Evolutionary conservation across 2,888 invertebrate genomes (phyloP).

Genomic region (Strigamia maritima): DNA sequence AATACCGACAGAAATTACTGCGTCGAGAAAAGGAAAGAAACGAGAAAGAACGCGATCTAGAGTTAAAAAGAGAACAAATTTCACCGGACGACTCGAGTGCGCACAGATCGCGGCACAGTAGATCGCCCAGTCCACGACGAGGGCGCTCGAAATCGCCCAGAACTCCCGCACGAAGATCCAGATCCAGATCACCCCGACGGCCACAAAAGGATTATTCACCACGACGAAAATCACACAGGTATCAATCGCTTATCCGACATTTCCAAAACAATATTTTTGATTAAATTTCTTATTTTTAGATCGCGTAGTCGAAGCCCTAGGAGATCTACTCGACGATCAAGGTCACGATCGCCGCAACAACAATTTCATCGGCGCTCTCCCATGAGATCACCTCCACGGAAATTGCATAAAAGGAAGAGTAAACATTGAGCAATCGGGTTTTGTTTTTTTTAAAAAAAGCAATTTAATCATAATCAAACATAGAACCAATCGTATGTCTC

Average conservation of each 20-base stretch:
- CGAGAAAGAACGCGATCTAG: constrained; percentile 38
- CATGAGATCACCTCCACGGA: constrained; percentile 40
- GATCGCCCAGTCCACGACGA: constrained; percentile 41
- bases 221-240: constrained; percentile 43
- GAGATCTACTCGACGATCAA: constrained; percentile 41
- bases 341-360: constrained; percentile 44
- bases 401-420: constrained; percentile 45
- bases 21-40: constrained; percentile 19
- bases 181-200: constrained; percentile 40
- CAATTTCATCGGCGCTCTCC: constrained; percentile 41
- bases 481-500: too few species aligned
- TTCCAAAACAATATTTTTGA: background rate
- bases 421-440: constrained; percentile 42
- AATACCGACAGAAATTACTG: constrained; percentile 77
- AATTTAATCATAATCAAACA: background rate
- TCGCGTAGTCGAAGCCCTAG: constrained; percentile 45
- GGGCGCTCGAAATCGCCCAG: constrained; percentile 39
- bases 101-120: constrained; percentile 39
- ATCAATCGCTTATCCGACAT: constrained; percentile 40
- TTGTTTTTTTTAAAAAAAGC: background rate
- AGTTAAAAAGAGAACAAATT: constrained; percentile 35
- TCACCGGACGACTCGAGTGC: constrained; percentile 39
- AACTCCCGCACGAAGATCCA: constrained; percentile 12
- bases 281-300: constrained; percentile 32
- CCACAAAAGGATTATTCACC: constrained; percentile 40